phyloP scores from a whole-genome alignment of 2,888 invertebrate species.

The Prosopocoilus inquinatus region DNA sequence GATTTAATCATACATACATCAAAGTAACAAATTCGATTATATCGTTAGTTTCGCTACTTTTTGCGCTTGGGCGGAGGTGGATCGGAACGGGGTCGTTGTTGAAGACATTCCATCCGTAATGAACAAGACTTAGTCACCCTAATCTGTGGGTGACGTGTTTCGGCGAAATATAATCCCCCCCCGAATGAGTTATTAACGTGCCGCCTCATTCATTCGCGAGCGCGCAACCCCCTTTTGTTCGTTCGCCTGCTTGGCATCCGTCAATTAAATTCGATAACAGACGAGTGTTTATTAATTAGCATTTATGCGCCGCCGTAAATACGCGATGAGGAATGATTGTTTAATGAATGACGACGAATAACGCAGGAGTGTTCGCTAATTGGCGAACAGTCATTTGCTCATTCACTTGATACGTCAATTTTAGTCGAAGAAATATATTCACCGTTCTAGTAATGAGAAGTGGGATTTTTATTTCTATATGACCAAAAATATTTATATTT shows the following conservation, averaged over 20 bases:
- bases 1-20: no score
- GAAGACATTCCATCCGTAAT: constrained; percentile 21
- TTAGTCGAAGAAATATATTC: no score
- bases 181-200: constrained; percentile 9
- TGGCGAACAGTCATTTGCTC: no score
- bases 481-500: no score
- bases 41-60: neutral
- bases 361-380: no score
- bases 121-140: constrained; percentile 26
- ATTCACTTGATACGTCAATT: no score
- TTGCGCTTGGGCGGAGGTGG: neutral
- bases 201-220: neutral
- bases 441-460: no score
- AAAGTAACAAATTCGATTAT: no score
- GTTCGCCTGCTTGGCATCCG: constrained; percentile 5
- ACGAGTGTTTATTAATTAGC: constrained; percentile 15
- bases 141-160: constrained; percentile 23
- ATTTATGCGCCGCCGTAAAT: neutral
- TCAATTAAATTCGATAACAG: constrained; percentile 15
- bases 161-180: neutral
- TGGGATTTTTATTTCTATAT: no score
- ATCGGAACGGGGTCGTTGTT: neutral
- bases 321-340: neutral
- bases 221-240: constrained; percentile 8
- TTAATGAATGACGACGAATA: no score